Base-by-base conservation (phyloP, 1,140 invertebrate genomes). In the Calliphora vicina region DNA sequence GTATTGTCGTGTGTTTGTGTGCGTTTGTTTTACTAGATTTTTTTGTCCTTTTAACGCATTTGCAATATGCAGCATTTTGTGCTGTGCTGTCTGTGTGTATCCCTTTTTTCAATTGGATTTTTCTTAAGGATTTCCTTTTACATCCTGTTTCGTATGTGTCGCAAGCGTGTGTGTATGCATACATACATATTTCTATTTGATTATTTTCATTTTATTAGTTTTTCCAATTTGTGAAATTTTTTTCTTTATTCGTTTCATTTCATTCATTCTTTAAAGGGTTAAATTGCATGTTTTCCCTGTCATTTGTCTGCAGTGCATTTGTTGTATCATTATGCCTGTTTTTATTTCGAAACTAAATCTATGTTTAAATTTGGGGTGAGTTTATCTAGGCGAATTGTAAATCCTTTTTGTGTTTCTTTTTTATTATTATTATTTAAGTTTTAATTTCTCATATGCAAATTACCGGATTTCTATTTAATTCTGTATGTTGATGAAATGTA, bases 191-290 rank as follows among this genome's bases (percentile, higher is more conserved):
- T 20, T 67, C 8, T 67, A 20, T 67, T 20, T 67, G 20, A 23
- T 20, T 67, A 20, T 20, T 67, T 67, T 17, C 35, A 43, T 43
- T 23, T 78, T 43, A 78, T 78, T 78, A 78, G 35, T 43, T 43
- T 78, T 78, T 43, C 74, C 74, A 78, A 43, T 43, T 78, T 78
- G 74, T 78, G 74, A 43, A 27, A 74, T 74, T 74, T 29, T 23
- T 12, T 72, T 35, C 35, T 35, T 35, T 35, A 35, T 35, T 35
- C 35, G 5, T 35, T 35, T 73, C 71, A 15, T 74, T 29, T 17
- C 72, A 74, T 74, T 27, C 72, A 74, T 74, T 35, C 35, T 35
- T 35, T 35, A 74, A 74, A 74, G 72, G 72, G 72, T 74, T 74
- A 74, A 74, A 74, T 35, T 74, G 72, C 72, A 74, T 74, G 20